Evolutionary conservation across 2,888 invertebrate genomes (phyloP).

Genomic region (Acanthosepion pharaonis): DNA sequence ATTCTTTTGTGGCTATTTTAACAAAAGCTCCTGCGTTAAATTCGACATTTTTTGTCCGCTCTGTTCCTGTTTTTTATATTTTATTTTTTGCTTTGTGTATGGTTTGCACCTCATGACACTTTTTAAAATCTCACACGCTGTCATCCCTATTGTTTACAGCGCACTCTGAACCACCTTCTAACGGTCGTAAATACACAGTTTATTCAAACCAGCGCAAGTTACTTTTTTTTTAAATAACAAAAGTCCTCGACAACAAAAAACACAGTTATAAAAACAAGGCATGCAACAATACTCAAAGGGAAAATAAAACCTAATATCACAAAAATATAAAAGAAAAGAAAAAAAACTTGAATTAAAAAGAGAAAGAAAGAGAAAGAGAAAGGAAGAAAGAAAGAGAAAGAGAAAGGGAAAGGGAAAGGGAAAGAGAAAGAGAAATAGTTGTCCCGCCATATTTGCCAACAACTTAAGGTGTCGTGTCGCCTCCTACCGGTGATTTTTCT

Average conservation of each 20-base stretch:
- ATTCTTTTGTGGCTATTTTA: too few species aligned
- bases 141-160: neutral
- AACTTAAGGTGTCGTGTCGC: neutral
- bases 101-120: neutral
- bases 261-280: neutral
- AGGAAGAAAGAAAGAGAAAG: too few species aligned
- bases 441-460: slow-evolving; percentile 15
- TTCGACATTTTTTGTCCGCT: neutral
- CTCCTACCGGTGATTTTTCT: neutral
- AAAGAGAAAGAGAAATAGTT: too few species aligned
- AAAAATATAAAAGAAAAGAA: neutral
- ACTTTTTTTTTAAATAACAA: neutral
- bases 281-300: neutral
- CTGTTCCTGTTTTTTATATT: neutral
- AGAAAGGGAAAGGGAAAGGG: too few species aligned
- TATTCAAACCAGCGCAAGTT: neutral
- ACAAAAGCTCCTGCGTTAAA: neutral
- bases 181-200: slow-evolving; percentile 7
- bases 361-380: neutral
- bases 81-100: neutral
- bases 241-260: neutral
- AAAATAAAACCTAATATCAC: neutral
- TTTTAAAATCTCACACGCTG: neutral
- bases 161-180: neutral
- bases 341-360: neutral